Percentiles rank a stretch among this genome's conserved stretches.
Evolutionary conservation across 2,888 invertebrate genomes (phyloP).

Genomic region (Drosophila limbata): DNA sequence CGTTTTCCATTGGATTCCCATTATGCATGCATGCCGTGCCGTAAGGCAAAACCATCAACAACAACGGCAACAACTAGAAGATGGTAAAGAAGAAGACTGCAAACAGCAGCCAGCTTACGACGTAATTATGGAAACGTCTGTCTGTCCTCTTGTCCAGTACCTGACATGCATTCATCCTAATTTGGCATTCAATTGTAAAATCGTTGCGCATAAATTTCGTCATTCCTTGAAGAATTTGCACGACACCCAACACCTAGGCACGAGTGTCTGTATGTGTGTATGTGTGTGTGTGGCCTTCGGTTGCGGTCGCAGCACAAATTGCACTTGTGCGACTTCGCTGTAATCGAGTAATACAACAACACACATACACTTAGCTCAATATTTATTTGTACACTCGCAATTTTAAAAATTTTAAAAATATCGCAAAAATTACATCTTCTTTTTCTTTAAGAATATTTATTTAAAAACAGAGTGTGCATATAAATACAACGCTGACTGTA

Average conservation of each 20-base stretch:
- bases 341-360: constrained; percentile 42
- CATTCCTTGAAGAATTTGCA: constrained; percentile 54
- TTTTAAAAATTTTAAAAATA: background rate
- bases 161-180: constrained; percentile 49
- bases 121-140: constrained; percentile 60
- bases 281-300: constrained; percentile 55
- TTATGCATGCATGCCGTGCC: constrained; percentile 69
- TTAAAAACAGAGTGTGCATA: too few species aligned
- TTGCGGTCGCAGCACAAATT: constrained; percentile 54
- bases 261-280: background rate
- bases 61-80: constrained; percentile 13
- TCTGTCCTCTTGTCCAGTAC: constrained; percentile 15
- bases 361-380: background rate
- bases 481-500: too few species aligned
- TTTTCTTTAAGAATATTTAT: too few species aligned
- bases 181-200: constrained; percentile 73
- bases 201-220: constrained; percentile 67
- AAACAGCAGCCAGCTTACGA: constrained; percentile 27
- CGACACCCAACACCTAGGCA: constrained; percentile 38
- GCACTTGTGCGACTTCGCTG: constrained; percentile 70
- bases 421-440: too few species aligned
- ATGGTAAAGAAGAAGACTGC: constrained; percentile 3
- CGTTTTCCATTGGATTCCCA: constrained; percentile 33
- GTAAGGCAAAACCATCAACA: constrained; percentile 29
- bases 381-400: background rate